Conservation (phyloP, 2,797 vertebrate species). For the Tolypeutes matacus region DNA sequence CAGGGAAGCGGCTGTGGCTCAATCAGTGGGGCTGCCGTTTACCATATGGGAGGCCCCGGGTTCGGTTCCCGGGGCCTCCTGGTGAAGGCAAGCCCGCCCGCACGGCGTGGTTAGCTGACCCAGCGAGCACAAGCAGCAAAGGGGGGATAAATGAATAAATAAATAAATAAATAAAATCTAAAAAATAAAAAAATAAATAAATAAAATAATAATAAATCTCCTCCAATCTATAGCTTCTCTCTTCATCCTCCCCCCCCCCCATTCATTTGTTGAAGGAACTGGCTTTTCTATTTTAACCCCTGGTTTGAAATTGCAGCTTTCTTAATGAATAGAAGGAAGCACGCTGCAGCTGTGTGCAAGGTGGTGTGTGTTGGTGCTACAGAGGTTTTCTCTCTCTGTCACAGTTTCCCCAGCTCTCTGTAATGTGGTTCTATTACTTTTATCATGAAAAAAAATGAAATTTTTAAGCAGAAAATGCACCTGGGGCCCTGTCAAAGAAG, state of each 20-base stretch:
- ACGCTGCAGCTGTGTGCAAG: fast-evolving
- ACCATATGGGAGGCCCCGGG: no score
- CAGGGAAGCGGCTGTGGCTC: no score
- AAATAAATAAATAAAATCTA: no score
- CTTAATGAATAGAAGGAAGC: neutral
- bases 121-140: no score
- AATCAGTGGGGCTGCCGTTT: no score
- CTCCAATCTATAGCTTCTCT: neutral
- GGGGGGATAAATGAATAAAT: no score
- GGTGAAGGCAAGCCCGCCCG: no score
- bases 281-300: neutral
- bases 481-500: neutral
- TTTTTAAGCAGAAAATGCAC: neutral
- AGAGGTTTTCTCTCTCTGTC: neutral
- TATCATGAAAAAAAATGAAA: neutral
- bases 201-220: no score
- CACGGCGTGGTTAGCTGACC: no score
- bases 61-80: no score
- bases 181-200: no score
- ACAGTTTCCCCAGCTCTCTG: neutral
- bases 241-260: neutral
- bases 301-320: neutral
- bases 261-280: neutral
- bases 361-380: neutral
- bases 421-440: neutral